Evolutionary conservation across 2,113 vertebrate species (phyloP).

Genomic region (Amazona vittata): DNA sequence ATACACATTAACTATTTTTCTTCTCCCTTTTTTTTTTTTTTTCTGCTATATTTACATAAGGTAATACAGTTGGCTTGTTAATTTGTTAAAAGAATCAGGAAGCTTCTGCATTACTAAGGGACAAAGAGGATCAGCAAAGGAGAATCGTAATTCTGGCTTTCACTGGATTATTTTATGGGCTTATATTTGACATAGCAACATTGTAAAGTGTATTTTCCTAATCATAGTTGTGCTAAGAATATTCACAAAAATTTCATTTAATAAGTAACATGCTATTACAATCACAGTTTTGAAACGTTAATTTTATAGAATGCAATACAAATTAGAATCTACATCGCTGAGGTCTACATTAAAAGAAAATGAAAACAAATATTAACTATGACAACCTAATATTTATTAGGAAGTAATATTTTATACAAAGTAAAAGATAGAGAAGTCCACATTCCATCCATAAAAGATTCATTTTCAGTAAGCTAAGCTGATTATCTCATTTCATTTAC

Average conservation of each 20-base stretch:
- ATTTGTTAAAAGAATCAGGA: not conserved
- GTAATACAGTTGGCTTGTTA: not conserved
- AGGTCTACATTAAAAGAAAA: not conserved
- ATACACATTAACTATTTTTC: not conserved
- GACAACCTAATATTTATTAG: not conserved
- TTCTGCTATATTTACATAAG: not conserved
- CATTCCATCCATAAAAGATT: not conserved
- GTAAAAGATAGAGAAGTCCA: not conserved
- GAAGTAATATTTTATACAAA: not conserved
- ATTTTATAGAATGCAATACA: not conserved
- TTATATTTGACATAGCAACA: not conserved
- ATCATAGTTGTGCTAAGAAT: not conserved
- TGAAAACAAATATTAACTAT: not conserved
- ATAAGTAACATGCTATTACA: not conserved
- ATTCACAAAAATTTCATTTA: not conserved
- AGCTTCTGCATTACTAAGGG: not conserved
- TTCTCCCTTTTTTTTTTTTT: not conserved
- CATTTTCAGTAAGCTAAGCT: not conserved
- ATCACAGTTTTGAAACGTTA: not conserved
- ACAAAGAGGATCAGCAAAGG: not conserved
- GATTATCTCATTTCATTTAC: not conserved
- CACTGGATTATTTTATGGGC: not conserved
- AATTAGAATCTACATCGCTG: not conserved
- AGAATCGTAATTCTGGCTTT: not conserved
- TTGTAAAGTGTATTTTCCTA: not conserved